These are phyloP conservation scores for Oenanthe melanoleuca DNA, from an alignment of 2,113 vertebrate species.

Conservation along the genomic window DNA sequence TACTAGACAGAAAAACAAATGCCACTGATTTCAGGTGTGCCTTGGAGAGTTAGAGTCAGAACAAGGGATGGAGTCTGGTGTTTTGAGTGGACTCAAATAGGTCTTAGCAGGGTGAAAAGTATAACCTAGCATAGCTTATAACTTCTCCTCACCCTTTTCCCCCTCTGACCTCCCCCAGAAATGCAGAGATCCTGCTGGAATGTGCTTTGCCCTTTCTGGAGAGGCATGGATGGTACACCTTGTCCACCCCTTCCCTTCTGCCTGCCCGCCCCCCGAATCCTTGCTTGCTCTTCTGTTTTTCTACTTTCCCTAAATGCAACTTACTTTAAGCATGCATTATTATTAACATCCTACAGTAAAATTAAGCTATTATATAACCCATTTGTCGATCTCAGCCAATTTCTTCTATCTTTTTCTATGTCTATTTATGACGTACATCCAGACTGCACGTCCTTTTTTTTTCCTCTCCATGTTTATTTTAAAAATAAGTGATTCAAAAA, in stretches of 20 bases:
- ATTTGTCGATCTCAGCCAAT: conserved; percentile 84
- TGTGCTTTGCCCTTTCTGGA: conserved; percentile 74
- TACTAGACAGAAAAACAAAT: neutral
- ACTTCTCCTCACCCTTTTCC: neutral
- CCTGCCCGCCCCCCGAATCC: neutral
- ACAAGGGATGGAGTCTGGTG: neutral
- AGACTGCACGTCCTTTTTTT: conserved; percentile 90
- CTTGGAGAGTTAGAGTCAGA: neutral
- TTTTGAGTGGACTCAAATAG: neutral
- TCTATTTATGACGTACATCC: conserved; percentile 88
- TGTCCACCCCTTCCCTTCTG: neutral
- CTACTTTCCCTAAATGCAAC: conserved; percentile 99
- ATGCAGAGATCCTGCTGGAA: conserved; percentile 23
- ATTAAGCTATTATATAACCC: conserved; percentile 77
- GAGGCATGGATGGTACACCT: conserved; percentile 47
- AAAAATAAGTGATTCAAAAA: conserved; percentile 72
- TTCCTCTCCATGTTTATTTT: conserved; percentile 70
- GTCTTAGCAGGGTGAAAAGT: neutral
- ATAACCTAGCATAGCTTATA: neutral
- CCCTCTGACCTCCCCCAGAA: conserved; percentile 6
- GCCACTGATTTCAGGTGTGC: neutral
- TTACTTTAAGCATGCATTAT: conserved; percentile 99
- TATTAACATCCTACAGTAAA: conserved; percentile 84
- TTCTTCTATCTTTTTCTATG: conserved; percentile 82
- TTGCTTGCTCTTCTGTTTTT: conserved; percentile 88